A percentile compares a stretch with the other conserved stretches of the same genome.
These are phyloP conservation scores for Aramus guarauna DNA, from an alignment of 2,113 vertebrate genomes.

Conservation along the genomic window DNA sequence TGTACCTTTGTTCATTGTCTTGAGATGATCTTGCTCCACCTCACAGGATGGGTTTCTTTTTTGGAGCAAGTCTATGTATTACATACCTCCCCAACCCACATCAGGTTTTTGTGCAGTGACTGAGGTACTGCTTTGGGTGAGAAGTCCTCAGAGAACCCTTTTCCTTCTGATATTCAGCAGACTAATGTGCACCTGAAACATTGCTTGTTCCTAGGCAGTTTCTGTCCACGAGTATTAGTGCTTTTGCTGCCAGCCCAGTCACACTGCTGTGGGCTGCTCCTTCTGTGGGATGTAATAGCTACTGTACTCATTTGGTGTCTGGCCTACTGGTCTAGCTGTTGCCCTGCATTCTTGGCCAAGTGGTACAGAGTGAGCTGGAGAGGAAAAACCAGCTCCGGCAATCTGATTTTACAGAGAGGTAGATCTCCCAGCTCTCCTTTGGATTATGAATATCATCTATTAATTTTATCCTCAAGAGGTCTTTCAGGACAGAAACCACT, in stretches of 20 bases:
- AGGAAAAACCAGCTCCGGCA: slow-evolving; percentile 12
- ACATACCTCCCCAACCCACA: neutral
- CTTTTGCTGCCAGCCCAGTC: neutral
- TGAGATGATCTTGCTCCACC: slow-evolving; percentile 9
- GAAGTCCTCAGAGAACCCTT: neutral
- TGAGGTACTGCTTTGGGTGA: neutral
- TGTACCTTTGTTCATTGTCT: neutral
- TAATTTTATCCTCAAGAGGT: neutral
- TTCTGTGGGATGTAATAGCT: neutral
- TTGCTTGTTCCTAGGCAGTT: neutral
- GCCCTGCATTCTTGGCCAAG: neutral
- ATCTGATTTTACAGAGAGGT: neutral
- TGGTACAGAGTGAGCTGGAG: neutral
- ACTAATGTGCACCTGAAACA: neutral
- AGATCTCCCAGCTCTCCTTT: neutral
- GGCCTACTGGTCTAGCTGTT: neutral
- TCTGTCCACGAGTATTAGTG: neutral
- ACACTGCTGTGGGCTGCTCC: neutral
- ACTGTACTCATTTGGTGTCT: neutral
- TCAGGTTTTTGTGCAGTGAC: neutral
- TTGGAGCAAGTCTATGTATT: neutral
- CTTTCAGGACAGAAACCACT: slow-evolving; percentile 10
- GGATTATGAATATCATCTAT: neutral
- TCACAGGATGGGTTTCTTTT: neutral
- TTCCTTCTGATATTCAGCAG: neutral